Evolutionary conservation across 2,113 vertebrate genomes (phyloP), one percentile per base, ranked within the genome.

Genomic region (Eulemur macaco): DNA sequence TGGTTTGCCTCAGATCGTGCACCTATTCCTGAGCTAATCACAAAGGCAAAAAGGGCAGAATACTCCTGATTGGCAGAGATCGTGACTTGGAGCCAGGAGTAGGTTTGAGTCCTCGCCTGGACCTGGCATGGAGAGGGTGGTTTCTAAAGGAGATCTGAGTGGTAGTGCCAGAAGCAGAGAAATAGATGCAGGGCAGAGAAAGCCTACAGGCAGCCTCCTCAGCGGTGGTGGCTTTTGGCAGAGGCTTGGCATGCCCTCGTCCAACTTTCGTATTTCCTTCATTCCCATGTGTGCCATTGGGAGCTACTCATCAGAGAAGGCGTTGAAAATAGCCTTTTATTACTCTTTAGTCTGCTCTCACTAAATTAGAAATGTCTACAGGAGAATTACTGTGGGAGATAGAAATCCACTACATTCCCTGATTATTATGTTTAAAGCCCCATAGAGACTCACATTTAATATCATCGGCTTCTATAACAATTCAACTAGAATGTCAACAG

Each of bases 401-500:
- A 82, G 71, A 91, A 97, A 96, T 88, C 29, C 11, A 47, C 81
- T 82, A 1, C 31, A 29, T 58, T 39, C 50, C 58, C n/a, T 56
- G 47, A 58, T 86, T 77, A 58, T 69, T 82, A 37, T 37, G 56
- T 91, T 91, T 71, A 73, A 93, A 95, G 52, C 34, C 63, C 63
- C 37, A 2, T 58, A 74, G 91, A 96, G 89, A 68, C 7, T 96
- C 82, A 91, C 77, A 89, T 96, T 95, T 94, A 93, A 71, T 97
- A 66, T 96, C 95, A 83, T 89, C 80, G 0, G 52, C 66, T 63
- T 94, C 80, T 89, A 74, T 83, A 89, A 95, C 90, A 95, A 77
- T 74, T 78, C 93, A 86, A 20, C 34, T 56, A 74, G 77, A 89
- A 91, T 85, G 54, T 97, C 86, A 96, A 0, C 58, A 92, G 1